Evolutionary conservation across 1,140 invertebrate genomes (phyloP), one percentile per base, ranked within the genome.

Genomic region (Lethrus apterus): DNA sequence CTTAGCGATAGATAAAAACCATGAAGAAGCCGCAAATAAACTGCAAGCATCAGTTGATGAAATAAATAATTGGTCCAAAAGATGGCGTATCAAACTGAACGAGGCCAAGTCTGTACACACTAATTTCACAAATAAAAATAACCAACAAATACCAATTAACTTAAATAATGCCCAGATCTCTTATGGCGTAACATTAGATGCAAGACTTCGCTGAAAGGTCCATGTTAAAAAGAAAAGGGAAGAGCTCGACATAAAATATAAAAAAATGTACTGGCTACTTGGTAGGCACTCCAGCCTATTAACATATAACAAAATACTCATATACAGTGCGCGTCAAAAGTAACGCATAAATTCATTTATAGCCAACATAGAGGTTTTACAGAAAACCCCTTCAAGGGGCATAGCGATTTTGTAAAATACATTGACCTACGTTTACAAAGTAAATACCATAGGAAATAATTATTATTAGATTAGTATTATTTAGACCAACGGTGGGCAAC

Each of bases 41-140:
- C 23, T 26, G n/a, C 31, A 33, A 8, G 5, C 9, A 14, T 5
- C 9, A n/a, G 31, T 14, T 13, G 5, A 33, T 14, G 9, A 13
- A 33, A 33, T 33, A 33, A 33, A 33, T 14, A 33, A 13, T 14
- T 33, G 31, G 13, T n/a, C 31, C 13, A 33, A 33, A 33, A 33
- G 13, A 33, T 33, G 31, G 14, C 5, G 13, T 8, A 33, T 33
- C 5, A 33, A 33, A 33, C 31, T 33, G 13, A 33, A 33, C 14
- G 14, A 33, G 13, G 5, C 31, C 13, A 33, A 33, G 13, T n/a
- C 31, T 33, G 5, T 33, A 5, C 14, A n/a, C 13, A 5, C 13
- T 14, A 33, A 33, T 13, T 33, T 33, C 9, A 33, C 31, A 5
- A 33, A 33, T n/a, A 33, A n/a, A n/a, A n/a, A n/a, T n/a, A 13